phyloP scores from a whole-genome alignment of 2,797 vertebrate genomes.

The Acipenser oxyrinchus region DNA sequence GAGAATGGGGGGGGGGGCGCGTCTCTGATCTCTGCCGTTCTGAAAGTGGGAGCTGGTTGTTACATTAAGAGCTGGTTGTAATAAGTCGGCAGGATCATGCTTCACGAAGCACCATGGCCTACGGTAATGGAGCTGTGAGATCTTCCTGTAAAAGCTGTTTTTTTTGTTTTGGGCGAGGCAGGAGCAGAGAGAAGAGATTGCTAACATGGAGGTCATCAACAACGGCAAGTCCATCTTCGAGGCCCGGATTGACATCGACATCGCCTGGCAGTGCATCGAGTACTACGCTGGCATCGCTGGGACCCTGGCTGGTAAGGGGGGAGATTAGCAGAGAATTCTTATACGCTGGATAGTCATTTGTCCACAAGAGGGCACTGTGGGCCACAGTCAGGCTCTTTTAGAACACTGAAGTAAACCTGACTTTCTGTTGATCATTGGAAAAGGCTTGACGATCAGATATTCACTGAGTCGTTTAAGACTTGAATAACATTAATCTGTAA shows the following conservation, averaged over 20 bases:
- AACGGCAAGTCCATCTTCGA: conserved; percentile 92
- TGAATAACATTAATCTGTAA: background rate
- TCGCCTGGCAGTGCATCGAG: conserved; percentile 78
- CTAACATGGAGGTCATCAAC: conserved; percentile 77
- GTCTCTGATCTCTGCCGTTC: too few species aligned
- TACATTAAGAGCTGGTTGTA: too few species aligned
- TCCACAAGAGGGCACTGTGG: background rate
- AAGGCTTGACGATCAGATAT: background rate
- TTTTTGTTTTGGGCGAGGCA: conserved; percentile 24
- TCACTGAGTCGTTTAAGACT: background rate
- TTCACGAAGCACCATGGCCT: background rate
- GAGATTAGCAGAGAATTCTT: too few species aligned
- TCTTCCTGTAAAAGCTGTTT: background rate
- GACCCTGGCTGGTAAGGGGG: conserved; percentile 70
- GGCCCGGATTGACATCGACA: conserved; percentile 77
- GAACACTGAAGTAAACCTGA: background rate
- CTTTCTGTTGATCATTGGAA: background rate
- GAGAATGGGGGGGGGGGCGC: too few species aligned
- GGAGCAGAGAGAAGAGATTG: conserved; percentile 68
- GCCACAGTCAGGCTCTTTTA: background rate
- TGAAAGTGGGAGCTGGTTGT: too few species aligned
- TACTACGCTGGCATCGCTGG: conserved; percentile 81
- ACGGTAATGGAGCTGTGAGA: background rate
- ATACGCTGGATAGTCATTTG: too few species aligned
- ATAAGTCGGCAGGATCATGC: background rate